Base-by-base conservation (phyloP, 2,113 vertebrate species). In the Plecotus auritus region DNA sequence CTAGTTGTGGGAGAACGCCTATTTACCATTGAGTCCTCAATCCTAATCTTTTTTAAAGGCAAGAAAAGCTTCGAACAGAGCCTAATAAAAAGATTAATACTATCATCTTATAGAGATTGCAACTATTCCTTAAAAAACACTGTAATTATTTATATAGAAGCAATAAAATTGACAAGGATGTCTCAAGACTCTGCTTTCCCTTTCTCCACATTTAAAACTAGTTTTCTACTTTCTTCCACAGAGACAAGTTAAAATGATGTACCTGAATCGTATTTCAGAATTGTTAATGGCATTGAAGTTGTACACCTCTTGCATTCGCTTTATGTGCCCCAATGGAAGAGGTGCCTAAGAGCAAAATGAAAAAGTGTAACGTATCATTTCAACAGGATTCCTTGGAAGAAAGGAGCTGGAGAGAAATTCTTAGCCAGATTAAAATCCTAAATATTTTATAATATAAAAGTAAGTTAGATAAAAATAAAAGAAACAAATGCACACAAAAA, bases 181-280 rank as follows among this genome's bases (percentile, higher is more conserved):
- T 88, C 61, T 74, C 40, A 42, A 61, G 80, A 30, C 23, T 54
- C 26, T 45, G 81, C 80, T 90, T 82, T 77, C 88, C 81, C 88
- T 88, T 85, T 74, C 80, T 91, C 91, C 76, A 81, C 30, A 26
- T 56, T 74, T 92, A 20, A 85, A 66, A 56, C 35, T 49, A 78
- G 7, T 28, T 88, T 85, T 78, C 82, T 47, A 49, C 97, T 97
- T 96, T 97, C 92, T 96, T 97, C 96, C 78, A 92, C 72, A 94
- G 93, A 97, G 94, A 96, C 95, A 96, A 96, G 86, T 96, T 97
- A 96, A 88, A 96, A 96, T 92, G 92, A 95, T 81, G 95, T 97
- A 99, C 99, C 99, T 99, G 98, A 99, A 99, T 97, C 99, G 98
- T 97, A 99, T 99, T 98, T 99, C 99, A 83, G 99, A 97, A 96